Base-by-base conservation (phyloP, 2,113 vertebrate species). In the Cricetomys ansorgei region DNA sequence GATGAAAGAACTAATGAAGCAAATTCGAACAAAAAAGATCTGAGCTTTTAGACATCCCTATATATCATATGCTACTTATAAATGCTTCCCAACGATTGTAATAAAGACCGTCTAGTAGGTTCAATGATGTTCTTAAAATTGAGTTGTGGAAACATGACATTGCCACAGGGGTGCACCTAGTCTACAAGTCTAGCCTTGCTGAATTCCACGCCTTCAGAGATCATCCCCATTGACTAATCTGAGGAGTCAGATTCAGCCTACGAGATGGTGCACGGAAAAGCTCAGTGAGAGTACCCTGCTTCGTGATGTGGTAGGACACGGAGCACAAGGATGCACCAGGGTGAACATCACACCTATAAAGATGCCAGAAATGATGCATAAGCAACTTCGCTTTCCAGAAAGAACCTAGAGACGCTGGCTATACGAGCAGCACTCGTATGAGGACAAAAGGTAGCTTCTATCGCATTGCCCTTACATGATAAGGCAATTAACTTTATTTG, bases 61-160 rank as follows among this genome's bases (percentile, higher is more conserved):
- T 65, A 90, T 48, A 75, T 81, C 53, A 93, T 90, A 62, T 57
- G 59, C 34, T 19, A 90, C 13, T 93, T 92, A 67, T 37, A 87
- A 97, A 97, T 76, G 95, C 27, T 70, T 96, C 45, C 17, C 43
- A 96, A 50, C 37, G 93, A 81, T 83, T 92, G 89, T 90, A 94
- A 79, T 80, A 64, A 81, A 92, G 16, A 87, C 1, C 1, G 37
- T 37, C 29, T 86, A 34, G 62, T 80, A 31, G 62, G 53, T 84
- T 64, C 15, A 31, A 16, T 45, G 81, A 31, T 84, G 57, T 55
- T 89, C 62, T 29, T 16, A 25, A 81, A 92, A 64, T 62, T 84
- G 69, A 95, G 25, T 50, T 76, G 2, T 92, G 40, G 83, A 75
- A 59, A 87, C 11, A 75, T 13, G 40, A 17, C 45, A 65, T 87